Evolutionary conservation across 2,888 invertebrate species (phyloP).

Genomic region (Agonopterix heracliana): DNA sequence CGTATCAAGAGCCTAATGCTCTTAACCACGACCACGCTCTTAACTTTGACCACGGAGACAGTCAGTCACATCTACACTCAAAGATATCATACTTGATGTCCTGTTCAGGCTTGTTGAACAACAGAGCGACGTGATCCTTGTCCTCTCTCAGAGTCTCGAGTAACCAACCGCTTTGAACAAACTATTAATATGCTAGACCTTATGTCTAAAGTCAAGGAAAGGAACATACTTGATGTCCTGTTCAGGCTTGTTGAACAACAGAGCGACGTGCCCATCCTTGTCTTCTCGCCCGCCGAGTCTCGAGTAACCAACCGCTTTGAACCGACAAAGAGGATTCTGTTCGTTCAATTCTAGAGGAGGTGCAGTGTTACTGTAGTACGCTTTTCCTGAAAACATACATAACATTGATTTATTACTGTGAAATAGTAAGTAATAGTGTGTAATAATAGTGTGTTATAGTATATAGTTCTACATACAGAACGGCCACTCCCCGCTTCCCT

Average conservation of each 20-base stretch:
- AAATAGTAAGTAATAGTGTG: too few species aligned
- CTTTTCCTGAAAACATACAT: slow-evolving; percentile 71
- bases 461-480: too few species aligned
- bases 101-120: slow-evolving; percentile 88
- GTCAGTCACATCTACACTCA: too few species aligned
- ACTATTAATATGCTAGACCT: too few species aligned
- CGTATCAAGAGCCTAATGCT: too few species aligned
- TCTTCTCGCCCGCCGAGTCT: slow-evolving; percentile 90
- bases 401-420: background rate
- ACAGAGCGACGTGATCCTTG: slow-evolving; percentile 90
- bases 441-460: too few species aligned
- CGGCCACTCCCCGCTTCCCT: too few species aligned
- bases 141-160: slow-evolving; percentile 92
- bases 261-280: slow-evolving; percentile 91
- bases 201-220: too few species aligned
- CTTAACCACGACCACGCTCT: too few species aligned
- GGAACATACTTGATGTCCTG: slow-evolving; percentile 86
- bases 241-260: slow-evolving; percentile 89
- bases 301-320: slow-evolving; percentile 96
- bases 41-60: too few species aligned
- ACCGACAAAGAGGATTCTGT: slow-evolving; percentile 93
- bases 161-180: slow-evolving; percentile 97
- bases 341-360: slow-evolving; percentile 89
- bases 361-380: slow-evolving; percentile 85
- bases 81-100: slow-evolving; percentile 87